Conservation (phyloP, 2,797 vertebrate species). For the Sebastes ruberrimus region DNA sequence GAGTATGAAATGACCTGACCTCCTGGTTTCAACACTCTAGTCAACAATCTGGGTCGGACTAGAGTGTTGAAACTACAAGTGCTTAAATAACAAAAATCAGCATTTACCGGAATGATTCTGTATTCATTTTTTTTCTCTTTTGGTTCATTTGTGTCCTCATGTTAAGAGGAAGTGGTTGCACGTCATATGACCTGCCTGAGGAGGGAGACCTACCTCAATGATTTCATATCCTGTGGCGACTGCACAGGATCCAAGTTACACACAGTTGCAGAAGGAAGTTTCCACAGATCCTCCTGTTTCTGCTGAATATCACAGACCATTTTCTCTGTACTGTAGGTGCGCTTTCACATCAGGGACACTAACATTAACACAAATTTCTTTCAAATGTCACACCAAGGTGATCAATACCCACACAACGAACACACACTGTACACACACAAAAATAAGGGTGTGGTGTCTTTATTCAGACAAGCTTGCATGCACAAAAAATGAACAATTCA, state of each 20-base stretch:
- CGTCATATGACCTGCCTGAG: slow-evolving; percentile 59
- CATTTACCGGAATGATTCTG: background rate
- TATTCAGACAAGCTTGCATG: slow-evolving; percentile 48
- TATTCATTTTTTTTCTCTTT: slow-evolving; percentile 2
- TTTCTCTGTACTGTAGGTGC: background rate
- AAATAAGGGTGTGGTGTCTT: slow-evolving; percentile 44
- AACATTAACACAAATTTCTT: background rate
- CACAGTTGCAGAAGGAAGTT: slow-evolving; percentile 62
- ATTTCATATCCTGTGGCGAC: slow-evolving; percentile 69
- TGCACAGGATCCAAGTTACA: slow-evolving; percentile 49
- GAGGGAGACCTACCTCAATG: slow-evolving; percentile 56
- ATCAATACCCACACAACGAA: background rate
- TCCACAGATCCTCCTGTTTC: slow-evolving; percentile 47
- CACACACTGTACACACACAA: background rate
- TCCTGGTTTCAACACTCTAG: slow-evolving; percentile 1
- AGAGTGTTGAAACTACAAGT: background rate
- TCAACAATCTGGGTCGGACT: background rate
- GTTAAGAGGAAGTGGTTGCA: slow-evolving; percentile 70
- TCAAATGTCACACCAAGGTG: slow-evolving; percentile 2
- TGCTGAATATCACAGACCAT: background rate
- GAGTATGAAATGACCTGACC: slow-evolving; percentile 7
- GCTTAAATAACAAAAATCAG: background rate
- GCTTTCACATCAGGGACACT: background rate
- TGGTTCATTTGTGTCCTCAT: slow-evolving; percentile 4
- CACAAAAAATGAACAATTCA: slow-evolving; percentile 2